Conservation (phyloP, 2,797 vertebrate species). For the Salarias fasciatus region DNA sequence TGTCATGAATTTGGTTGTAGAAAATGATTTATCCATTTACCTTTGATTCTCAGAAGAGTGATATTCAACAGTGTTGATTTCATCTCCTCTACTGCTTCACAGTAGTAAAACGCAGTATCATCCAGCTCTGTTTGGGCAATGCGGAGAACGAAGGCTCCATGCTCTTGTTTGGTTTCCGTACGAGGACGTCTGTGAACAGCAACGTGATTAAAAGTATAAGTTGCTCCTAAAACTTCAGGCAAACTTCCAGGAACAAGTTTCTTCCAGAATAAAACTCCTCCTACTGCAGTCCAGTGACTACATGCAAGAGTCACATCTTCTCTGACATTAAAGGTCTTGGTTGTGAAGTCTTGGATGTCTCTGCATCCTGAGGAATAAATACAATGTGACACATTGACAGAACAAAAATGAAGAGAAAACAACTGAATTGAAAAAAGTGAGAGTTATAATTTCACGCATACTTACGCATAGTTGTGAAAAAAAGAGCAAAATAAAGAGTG, state of each 20-base stretch:
- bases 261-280: conserved; percentile 28
- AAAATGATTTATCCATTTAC: conserved; percentile 20
- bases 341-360: neutral
- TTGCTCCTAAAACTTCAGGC: conserved; percentile 33
- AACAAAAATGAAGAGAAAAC: no score
- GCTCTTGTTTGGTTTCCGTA: conserved; percentile 13
- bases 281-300: accelerated
- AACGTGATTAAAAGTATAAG: neutral
- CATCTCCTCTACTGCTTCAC: accelerated
- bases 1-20: no score
- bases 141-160: conserved; percentile 5
- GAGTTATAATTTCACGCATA: no score
- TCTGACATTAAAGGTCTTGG: conserved; percentile 26
- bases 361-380: neutral
- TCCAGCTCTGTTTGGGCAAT: neutral
- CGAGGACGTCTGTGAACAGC: accelerated
- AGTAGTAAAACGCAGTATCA: conserved; percentile 50
- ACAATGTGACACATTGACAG: neutral
- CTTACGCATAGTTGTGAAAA: no score
- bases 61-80: neutral
- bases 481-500: no score
- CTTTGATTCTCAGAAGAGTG: conserved; percentile 30
- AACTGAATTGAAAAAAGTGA: no score
- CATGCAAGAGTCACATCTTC: conserved; percentile 27
- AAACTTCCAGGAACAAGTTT: conserved; percentile 35